Base-by-base conservation (phyloP, 1,140 invertebrate species). In the Subanguina moxae region DNA sequence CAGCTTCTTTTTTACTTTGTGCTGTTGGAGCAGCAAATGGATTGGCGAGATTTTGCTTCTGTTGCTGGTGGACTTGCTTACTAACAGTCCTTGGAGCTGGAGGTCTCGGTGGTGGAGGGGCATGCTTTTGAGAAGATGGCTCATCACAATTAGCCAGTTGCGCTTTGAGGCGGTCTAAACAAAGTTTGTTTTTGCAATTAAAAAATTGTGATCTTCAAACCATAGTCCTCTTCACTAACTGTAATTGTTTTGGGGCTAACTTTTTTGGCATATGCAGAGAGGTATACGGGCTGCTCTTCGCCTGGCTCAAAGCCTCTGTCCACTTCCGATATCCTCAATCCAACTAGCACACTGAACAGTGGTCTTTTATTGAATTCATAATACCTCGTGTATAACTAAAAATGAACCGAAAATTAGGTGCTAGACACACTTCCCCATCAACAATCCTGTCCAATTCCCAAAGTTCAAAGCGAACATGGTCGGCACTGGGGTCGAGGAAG, bases 221-320 rank as follows among this genome's bases (percentile, higher is more conserved):
- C 43, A 45, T 45, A 45, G 11, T 45, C 43, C n/a, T 45, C 43
- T 45, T 45, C 11, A n/a, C 43, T 45, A 11, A n/a, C 43, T 25
- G 62, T 62, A 27, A 72, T 17, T 32, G 43, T 52, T 43, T 72
- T 61, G n/a, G 17, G 15, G 3, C 21, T 25, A 28, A 73, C 57
- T 15, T 27, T 9, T 13, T 72, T 61, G 8, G 21, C 17, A 25
- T 75, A 13, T 32, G 73, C 65, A 9, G 28, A 30, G 15, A 72
- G 45, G 42, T 70, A 72, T 25, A 48, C 70, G 8, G 70, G 70
- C 30, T 27, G 62, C 19, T 56, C 23, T 38, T 64, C 19, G 19
- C 38, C 48, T 45, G 43, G 43, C 13, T 57, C 17, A 56, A 72
- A 72, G 30, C 70, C 70, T 30, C 70, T 65, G 59, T 72, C 70